Conservation (phyloP, 2,888 invertebrate species). For the Drosophila mulleri region DNA sequence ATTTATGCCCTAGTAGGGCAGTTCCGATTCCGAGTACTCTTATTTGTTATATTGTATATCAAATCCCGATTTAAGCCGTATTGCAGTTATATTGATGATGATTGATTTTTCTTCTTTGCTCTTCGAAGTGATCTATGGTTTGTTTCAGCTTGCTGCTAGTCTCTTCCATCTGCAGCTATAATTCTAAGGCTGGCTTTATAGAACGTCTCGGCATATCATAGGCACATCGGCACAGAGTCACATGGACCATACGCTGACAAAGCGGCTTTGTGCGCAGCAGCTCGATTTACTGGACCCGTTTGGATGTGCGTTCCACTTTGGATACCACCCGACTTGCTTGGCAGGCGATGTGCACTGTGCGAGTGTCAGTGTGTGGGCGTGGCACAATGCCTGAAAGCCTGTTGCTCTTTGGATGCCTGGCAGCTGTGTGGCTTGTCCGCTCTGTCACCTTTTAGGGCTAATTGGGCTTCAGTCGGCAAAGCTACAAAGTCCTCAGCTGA, state of each 20-base stretch:
- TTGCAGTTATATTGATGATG: too few relatives aligned
- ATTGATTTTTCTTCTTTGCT: too few relatives aligned
- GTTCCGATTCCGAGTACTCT: too few relatives aligned
- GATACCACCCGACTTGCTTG: not conserved
- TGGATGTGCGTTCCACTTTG: not conserved
- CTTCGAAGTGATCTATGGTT: not conserved
- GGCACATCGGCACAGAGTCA: not conserved
- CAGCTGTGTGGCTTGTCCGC: conserved; percentile 9
- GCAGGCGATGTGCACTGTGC: not conserved
- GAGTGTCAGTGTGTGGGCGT: conserved; percentile 8
- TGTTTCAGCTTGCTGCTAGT: not conserved
- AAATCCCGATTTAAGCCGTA: too few relatives aligned
- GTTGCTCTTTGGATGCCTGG: not conserved
- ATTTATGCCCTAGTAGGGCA: too few relatives aligned
- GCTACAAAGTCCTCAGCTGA: conserved; percentile 24
- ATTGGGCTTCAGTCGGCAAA: conserved; percentile 35
- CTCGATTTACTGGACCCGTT: not conserved
- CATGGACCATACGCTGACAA: not conserved
- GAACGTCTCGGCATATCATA: too few relatives aligned
- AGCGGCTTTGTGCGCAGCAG: not conserved
- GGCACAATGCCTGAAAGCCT: conserved; percentile 1
- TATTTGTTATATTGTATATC: too few relatives aligned
- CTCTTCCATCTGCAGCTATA: not conserved
- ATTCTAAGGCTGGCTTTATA: too few relatives aligned
- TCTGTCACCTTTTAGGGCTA: conserved; percentile 43